A percentile compares a stretch with the other conserved stretches of the same genome.
Evolutionary conservation across 1,140 invertebrate species (phyloP).

Genomic region (Pachyrhynchus sulphureomaculatus): DNA sequence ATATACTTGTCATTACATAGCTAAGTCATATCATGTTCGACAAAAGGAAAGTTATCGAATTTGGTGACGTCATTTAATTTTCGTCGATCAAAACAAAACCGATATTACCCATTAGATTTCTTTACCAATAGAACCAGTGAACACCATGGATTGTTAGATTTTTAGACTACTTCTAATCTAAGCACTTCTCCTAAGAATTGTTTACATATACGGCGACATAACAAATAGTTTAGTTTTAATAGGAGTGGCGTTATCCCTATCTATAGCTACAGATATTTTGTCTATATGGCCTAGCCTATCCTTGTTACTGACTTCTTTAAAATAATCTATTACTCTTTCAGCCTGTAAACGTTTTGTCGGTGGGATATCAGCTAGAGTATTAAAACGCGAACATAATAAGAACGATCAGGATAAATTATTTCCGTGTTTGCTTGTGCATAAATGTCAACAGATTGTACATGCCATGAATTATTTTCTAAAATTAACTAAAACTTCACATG

Average conservation of each 20-base stretch:
- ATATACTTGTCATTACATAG: slow-evolving; percentile 42
- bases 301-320: background rate
- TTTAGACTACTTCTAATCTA: too few species aligned
- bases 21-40: slow-evolving; percentile 42
- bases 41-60: slow-evolving; percentile 39
- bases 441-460: too few species aligned
- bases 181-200: background rate
- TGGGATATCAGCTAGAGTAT: background rate
- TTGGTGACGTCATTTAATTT: slow-evolving; percentile 49
- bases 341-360: background rate
- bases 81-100: too few species aligned
- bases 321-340: too few species aligned
- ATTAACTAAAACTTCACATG: background rate
- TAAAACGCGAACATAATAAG: background rate
- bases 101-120: slow-evolving; percentile 26
- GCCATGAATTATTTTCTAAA: background rate
- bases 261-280: slow-evolving; percentile 2
- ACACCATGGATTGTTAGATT: slow-evolving; percentile 15
- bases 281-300: background rate
- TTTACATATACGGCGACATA: too few species aligned
- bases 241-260: slow-evolving; percentile 1
- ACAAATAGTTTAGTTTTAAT: too few species aligned
- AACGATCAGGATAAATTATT: background rate
- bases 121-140: slow-evolving; percentile 30
- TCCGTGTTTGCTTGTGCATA: background rate